Evolutionary conservation across 2,113 vertebrate genomes (phyloP).

Genomic region (Phrynocephalus versicolor): DNA sequence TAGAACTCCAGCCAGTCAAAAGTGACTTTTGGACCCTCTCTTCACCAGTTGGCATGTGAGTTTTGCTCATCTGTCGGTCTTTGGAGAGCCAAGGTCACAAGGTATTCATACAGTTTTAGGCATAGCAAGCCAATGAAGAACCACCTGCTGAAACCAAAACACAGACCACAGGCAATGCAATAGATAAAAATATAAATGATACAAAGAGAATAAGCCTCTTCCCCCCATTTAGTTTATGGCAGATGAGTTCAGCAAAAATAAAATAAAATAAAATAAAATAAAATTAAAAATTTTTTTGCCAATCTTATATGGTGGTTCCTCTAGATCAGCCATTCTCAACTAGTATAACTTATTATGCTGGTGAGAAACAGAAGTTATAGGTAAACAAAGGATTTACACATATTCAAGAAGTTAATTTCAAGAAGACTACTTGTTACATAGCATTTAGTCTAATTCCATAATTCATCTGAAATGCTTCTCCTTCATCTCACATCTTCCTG

Average conservation of each 20-base stretch:
- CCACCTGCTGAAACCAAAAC: slow-evolving; percentile 50
- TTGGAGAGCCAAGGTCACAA: neutral
- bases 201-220: slow-evolving; percentile 11
- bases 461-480: too few species aligned
- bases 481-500: too few species aligned
- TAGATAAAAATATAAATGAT: neutral
- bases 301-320: too few species aligned
- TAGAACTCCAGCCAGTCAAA: slow-evolving; percentile 3
- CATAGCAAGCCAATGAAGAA: slow-evolving; percentile 21
- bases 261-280: too few species aligned
- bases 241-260: slow-evolving; percentile 49
- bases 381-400: too few species aligned
- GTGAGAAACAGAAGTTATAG: too few species aligned
- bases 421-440: too few species aligned
- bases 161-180: slow-evolving; percentile 13
- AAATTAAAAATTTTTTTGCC: too few species aligned
- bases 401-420: too few species aligned
- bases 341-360: too few species aligned
- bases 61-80: neutral
- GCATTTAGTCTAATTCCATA: too few species aligned
- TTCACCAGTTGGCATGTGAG: accelerated
- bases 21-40: slow-evolving; percentile 24
- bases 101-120: neutral
- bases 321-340: too few species aligned
- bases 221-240: neutral